These are phyloP conservation scores for Entosphenus tridentatus DNA, from an alignment of 2,113 vertebrate species.

Conservation along the genomic window DNA sequence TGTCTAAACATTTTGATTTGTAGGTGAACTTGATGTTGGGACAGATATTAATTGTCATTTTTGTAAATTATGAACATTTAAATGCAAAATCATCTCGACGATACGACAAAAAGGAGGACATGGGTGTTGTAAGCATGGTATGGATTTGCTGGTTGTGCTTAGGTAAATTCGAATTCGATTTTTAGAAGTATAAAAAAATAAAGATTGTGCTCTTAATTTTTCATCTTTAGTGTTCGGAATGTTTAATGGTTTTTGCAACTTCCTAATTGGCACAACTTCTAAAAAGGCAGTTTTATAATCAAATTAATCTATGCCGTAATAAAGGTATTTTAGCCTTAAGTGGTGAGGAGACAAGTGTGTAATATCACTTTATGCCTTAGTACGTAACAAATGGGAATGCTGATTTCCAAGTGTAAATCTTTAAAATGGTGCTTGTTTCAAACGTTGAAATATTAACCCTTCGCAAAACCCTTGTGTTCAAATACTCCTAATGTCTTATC, in stretches of 20 bases:
- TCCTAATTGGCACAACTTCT: background rate
- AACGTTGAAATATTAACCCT: background rate
- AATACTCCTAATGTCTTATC: background rate
- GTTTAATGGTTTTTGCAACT: background rate
- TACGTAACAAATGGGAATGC: background rate
- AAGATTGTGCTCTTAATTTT: no score
- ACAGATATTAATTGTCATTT: background rate
- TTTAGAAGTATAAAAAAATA: no score
- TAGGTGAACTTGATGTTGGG: background rate
- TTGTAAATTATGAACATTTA: no score
- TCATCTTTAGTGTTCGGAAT: background rate
- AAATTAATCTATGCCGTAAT: background rate
- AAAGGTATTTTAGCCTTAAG: background rate
- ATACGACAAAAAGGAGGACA: no score
- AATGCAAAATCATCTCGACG: no score
- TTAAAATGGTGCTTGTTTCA: background rate
- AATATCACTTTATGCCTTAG: background rate
- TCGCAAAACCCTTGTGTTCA: background rate
- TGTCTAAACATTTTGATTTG: background rate
- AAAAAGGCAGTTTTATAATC: background rate
- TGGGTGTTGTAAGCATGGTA: no score
- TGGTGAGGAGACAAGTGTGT: background rate
- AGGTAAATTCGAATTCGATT: no score
- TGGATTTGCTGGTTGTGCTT: no score
- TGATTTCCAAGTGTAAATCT: background rate